Evolutionary conservation across 2,888 invertebrate species (phyloP), one percentile per base, ranked within the genome.

Genomic region (Eumerus sabulonum): DNA sequence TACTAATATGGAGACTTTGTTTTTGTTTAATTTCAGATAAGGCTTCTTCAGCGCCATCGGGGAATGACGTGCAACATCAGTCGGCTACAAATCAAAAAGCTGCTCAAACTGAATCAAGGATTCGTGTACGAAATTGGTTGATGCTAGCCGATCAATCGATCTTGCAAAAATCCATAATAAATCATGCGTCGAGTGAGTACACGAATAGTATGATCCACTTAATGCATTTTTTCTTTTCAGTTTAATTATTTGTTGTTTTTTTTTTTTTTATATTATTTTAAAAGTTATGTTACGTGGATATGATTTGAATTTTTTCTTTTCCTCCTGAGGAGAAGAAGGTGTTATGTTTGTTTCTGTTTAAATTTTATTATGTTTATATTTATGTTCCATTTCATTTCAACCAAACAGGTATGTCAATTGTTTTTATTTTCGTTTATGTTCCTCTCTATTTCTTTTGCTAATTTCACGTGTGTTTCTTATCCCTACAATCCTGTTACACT

Each of bases 91-190:
- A 17, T 60, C 66, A 79, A 18, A 73, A 82, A 71, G 35, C 36
- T 13, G 50, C 66, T 45, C 84, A 83, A 56, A 82, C 82, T 62
- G 87, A 87, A 81, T 88, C 88, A 45, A 85, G 88, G 48, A 88
- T 88, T 57, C 85, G 88, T 7, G 88, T 88, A n/a, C 87, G 88
- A 50, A 88, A 88, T 77, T 88, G 88, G 88, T 83, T 88, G 40
- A 88, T 88, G 88, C 81, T 88, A 82, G 88, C 88, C 7, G 88
- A 88, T 85, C 86, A 88, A 60, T 87, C 87, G 59, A 85, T 87
- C 48, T 84, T 88, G 13, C 86, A 84, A 68, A 84, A 84, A 38
- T 85, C 87, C 47, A 79, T 79, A 51, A 50, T 64, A 40, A 79
- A 64, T 44, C 53, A 74, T 19, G 48, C 74, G n/a, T 12, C 74